Conservation (phyloP, 1,140 invertebrate genomes). For the fruit fly (Drosophila melanogaster) region DNA sequence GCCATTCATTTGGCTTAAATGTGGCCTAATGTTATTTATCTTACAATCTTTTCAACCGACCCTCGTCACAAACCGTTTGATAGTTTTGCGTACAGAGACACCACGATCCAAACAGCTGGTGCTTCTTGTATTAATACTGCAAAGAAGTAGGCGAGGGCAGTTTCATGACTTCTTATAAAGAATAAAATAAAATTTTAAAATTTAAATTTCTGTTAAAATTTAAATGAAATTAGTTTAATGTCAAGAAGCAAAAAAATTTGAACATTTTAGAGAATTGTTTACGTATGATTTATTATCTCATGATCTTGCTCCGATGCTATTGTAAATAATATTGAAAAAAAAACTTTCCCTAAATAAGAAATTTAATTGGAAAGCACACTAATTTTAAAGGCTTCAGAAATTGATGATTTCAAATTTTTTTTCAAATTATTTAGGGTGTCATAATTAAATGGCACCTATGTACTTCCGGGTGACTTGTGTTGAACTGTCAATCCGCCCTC, state of each 20-base stretch:
- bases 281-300: too few relatives aligned
- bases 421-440: not conserved
- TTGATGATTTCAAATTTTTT: not conserved
- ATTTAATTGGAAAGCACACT: too few relatives aligned
- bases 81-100: constrained; percentile 58
- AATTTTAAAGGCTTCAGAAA: not conserved
- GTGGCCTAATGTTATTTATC: too few relatives aligned
- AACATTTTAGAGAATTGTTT: not conserved
- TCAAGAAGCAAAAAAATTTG: not conserved
- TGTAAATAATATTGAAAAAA: too few relatives aligned
- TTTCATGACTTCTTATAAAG: not conserved
- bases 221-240: not conserved
- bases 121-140: constrained; percentile 5
- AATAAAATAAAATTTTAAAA: too few relatives aligned
- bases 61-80: constrained; percentile 47
- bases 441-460: not conserved
- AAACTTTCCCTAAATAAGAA: too few relatives aligned
- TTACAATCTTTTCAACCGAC: not conserved
- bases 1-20: too few relatives aligned
- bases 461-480: not conserved
- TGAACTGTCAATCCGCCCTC: constrained; percentile 20
- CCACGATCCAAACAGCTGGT: constrained; percentile 4
- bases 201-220: not conserved
- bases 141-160: constrained; percentile 7
- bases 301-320: too few relatives aligned